phyloP scores from a whole-genome alignment of 1,140 invertebrate species.

The Tetramorium alpestre region DNA sequence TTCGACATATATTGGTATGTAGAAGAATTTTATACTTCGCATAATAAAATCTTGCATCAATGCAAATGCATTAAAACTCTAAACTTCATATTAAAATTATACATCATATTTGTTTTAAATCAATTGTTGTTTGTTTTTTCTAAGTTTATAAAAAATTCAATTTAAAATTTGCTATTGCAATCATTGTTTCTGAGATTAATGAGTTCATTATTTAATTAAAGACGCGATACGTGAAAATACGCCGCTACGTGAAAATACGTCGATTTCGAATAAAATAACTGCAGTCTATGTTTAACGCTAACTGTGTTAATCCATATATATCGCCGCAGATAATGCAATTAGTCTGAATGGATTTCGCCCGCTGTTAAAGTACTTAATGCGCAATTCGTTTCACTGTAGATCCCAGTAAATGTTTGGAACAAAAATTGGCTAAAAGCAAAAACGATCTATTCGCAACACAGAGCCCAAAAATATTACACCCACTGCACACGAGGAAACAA shows the following conservation, averaged over 20 bases:
- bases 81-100: neutral
- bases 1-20: neutral
- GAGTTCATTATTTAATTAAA: slow-evolving; percentile 30
- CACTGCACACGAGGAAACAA: neutral
- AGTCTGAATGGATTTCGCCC: slow-evolving; percentile 43
- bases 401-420: slow-evolving; percentile 20
- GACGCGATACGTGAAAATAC: slow-evolving; percentile 3
- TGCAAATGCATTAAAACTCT: neutral
- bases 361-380: slow-evolving; percentile 50
- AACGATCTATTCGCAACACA: neutral
- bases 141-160: neutral
- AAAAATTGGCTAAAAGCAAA: slow-evolving; percentile 17
- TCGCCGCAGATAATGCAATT: slow-evolving; percentile 44
- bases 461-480: neutral
- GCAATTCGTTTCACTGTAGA: slow-evolving; percentile 20
- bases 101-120: neutral
- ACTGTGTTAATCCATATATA: slow-evolving; percentile 40
- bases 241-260: neutral
- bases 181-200: neutral
- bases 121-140: neutral
- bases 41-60: neutral
- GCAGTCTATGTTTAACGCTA: slow-evolving; percentile 19
- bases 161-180: neutral
- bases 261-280: slow-evolving; percentile 44
- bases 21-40: neutral